Percentiles rank a stretch among this genome's conserved stretches.
Conservation (phyloP, 2,888 invertebrate genomes). For the Acrobasis consociella region DNA sequence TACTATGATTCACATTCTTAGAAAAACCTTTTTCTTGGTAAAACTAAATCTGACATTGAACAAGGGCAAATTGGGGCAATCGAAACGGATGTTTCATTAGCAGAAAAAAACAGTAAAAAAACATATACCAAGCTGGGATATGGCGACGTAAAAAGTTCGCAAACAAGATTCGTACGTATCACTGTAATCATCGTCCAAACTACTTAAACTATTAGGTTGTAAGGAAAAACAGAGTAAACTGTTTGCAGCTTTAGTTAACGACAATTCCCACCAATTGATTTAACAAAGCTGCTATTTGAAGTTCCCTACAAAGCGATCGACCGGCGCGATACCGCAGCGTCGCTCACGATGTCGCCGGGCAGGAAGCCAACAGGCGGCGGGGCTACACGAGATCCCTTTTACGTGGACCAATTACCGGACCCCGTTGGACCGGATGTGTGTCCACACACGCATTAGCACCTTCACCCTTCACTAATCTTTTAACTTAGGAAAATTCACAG, state of each 20-base stretch:
- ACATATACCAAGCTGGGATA: constrained; percentile 31
- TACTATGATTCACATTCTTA: not conserved
- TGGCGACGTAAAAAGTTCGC: constrained; percentile 38
- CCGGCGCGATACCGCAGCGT: constrained; percentile 48
- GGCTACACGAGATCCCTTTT: constrained; percentile 81
- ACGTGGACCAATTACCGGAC: constrained; percentile 81
- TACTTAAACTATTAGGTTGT: not conserved
- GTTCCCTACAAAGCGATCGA: constrained; percentile 7
- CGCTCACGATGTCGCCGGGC: constrained; percentile 48
- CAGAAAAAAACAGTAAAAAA: constrained; percentile 38
- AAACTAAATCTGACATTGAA: constrained; percentile 23
- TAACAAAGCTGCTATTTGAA: not conserved
- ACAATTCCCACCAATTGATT: not conserved
- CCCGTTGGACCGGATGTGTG: constrained; percentile 75
- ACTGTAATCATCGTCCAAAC: not conserved
- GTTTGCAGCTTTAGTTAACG: not conserved
- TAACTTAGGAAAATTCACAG: constrained; percentile 56
- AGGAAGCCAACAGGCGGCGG: constrained; percentile 65
- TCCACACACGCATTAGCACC: constrained; percentile 78
- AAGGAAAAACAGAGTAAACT: not conserved
- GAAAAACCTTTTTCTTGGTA: not conserved
- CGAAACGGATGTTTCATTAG: constrained; percentile 45
- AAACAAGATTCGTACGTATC: constrained; percentile 33
- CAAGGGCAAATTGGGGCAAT: constrained; percentile 37
- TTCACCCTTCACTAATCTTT: constrained; percentile 75